phyloP scores from a whole-genome alignment of 2,888 invertebrate genomes.

The Adela reaumurella region DNA sequence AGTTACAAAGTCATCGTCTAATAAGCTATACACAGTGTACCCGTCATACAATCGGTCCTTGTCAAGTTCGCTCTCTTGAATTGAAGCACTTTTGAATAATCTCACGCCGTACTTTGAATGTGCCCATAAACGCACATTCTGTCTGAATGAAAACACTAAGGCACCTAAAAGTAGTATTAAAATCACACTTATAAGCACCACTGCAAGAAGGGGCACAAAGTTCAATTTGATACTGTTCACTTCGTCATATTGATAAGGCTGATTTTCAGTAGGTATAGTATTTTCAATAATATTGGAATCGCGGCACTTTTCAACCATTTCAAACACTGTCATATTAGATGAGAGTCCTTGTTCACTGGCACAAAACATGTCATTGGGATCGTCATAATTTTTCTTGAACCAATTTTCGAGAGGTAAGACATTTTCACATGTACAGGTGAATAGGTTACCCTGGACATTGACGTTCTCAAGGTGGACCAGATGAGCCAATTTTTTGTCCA shows the following conservation, averaged over 20 bases:
- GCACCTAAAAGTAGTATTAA: conserved; percentile 68
- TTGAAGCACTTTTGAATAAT: conserved; percentile 63
- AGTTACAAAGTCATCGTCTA: conserved; percentile 71
- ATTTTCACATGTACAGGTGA: conserved; percentile 75
- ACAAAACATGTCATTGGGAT: conserved; percentile 65
- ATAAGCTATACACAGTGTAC: conserved; percentile 81
- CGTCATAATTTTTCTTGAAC: conserved; percentile 62
- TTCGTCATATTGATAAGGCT: conserved; percentile 62
- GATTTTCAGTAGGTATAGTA: conserved; percentile 54
- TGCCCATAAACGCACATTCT: conserved; percentile 77
- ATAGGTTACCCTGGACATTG: conserved; percentile 69
- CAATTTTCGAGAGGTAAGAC: conserved; percentile 63
- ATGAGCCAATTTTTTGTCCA: conserved; percentile 63
- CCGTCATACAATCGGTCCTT: conserved; percentile 78
- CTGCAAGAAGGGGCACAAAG: conserved; percentile 72
- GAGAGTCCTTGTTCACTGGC: conserved; percentile 45
- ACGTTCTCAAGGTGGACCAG: conserved; percentile 60
- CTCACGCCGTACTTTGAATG: conserved; percentile 77
- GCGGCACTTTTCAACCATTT: conserved; percentile 45
- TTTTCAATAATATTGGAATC: conserved; percentile 46
- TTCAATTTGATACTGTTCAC: conserved; percentile 61
- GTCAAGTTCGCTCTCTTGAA: conserved; percentile 56
- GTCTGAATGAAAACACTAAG: conserved; percentile 71
- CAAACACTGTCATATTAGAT: conserved; percentile 43
- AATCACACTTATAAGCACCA: conserved; percentile 68